These are phyloP conservation scores for Clunio marinus DNA, from an alignment of 2,888 invertebrate genomes.

Conservation along the genomic window DNA sequence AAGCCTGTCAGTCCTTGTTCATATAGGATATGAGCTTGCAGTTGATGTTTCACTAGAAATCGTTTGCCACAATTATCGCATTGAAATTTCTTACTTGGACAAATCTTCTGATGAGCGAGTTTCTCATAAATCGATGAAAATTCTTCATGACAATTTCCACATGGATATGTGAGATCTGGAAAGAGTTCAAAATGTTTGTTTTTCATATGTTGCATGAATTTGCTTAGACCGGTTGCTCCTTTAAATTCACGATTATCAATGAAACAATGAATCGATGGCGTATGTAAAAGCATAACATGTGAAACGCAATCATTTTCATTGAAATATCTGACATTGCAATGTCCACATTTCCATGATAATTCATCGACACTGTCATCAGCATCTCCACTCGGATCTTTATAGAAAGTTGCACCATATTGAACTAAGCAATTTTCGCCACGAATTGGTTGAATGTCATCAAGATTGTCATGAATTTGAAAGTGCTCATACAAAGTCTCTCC, in stretches of 20 bases:
- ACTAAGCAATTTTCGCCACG: not conserved
- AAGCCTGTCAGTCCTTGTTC: not conserved
- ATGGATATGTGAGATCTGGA: constrained; percentile 11
- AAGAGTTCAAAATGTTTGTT: constrained; percentile 25
- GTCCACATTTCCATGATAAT: constrained; percentile 24
- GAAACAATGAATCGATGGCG: not conserved
- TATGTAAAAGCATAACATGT: not conserved
- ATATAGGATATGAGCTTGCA: constrained; percentile 18
- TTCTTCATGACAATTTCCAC: not conserved
- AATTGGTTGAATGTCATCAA: not conserved
- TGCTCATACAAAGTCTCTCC: not conserved
- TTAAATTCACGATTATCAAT: constrained; percentile 17
- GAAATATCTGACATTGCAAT: not conserved
- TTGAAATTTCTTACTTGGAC: not conserved
- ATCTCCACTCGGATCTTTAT: not conserved
- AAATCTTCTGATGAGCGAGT: constrained; percentile 11
- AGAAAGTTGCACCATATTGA: constrained; percentile 6
- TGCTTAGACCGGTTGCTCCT: not conserved
- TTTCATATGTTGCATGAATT: constrained; percentile 20
- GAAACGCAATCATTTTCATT: constrained; percentile 13
- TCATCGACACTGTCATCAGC: constrained; percentile 16
- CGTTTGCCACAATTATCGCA: constrained; percentile 22
- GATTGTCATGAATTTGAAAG: constrained; percentile 9
- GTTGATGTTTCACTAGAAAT: constrained; percentile 1
- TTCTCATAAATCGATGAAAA: constrained; percentile 17